Conservation (phyloP, 2,113 vertebrate species). For the Pedionomus torquatus region DNA sequence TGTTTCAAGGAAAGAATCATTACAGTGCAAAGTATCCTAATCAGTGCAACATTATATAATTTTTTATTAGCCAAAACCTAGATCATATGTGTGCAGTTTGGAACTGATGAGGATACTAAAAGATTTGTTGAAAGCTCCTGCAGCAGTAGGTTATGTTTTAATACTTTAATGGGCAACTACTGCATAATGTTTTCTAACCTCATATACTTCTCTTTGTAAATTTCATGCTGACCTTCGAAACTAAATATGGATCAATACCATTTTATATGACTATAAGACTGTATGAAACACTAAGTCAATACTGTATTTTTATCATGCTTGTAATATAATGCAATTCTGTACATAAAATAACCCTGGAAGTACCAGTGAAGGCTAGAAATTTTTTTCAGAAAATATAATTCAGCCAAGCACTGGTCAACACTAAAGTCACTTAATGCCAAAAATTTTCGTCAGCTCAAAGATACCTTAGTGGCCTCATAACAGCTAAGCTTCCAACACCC, state of each 20-base stretch:
- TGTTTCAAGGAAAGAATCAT: neutral
- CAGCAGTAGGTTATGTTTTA: slow-evolving; percentile 15
- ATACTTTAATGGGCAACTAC: neutral
- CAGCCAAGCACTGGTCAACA: neutral
- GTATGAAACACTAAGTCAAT: slow-evolving; percentile 53
- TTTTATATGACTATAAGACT: slow-evolving; percentile 57
- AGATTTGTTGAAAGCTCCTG: neutral
- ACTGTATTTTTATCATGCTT: slow-evolving; percentile 29
- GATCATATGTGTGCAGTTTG: neutral
- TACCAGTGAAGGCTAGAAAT: neutral
- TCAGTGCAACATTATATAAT: neutral
- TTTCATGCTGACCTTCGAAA: slow-evolving; percentile 53
- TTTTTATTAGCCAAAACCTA: slow-evolving; percentile 1
- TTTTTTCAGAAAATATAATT: neutral
- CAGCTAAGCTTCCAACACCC: neutral
- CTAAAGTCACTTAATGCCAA: neutral
- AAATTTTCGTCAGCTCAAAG: neutral
- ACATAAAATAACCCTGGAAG: slow-evolving; percentile 18
- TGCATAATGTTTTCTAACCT: slow-evolving; percentile 18
- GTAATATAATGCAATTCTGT: slow-evolving; percentile 22
- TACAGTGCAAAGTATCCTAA: neutral
- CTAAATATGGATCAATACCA: slow-evolving; percentile 49
- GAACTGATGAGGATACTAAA: neutral
- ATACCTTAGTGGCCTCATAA: neutral
- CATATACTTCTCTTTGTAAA: slow-evolving; percentile 10